Base-by-base conservation (phyloP, 2,888 invertebrate species). In the Oxycera nigricornis region DNA sequence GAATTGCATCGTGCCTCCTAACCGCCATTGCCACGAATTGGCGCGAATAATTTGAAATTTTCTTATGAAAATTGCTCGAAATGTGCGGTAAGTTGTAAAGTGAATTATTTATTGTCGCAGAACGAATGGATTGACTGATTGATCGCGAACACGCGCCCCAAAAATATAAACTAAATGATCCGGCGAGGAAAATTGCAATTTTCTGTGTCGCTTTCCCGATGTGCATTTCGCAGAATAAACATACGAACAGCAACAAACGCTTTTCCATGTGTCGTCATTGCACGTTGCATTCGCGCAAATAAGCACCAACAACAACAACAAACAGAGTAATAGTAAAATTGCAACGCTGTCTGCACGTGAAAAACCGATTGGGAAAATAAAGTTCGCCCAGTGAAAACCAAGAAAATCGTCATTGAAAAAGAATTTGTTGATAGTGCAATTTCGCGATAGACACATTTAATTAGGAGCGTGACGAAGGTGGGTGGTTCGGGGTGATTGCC, bases 1-100 rank as follows among this genome's bases (percentile, higher is more conserved):
- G 35, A 62, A 31, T 11, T 62, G 35, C 62, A 62, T 59, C 59
- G 14, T 22, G n/a, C n/a, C n/a, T n/a, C n/a, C n/a, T n/a, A 55
- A 55, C 55, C 22, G 55, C 35, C 35, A 35, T 35, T 35, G 11
- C 6, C 11, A 35, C 35, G 35, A 6, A 35, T 7, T 7, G 7
- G 35, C 35, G 35, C 35, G 35, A 35, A 35, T 35, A 35, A 35
- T 35, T 6, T 35, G 35, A 11, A n/a, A n/a, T n/a, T n/a, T n/a
- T n/a, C n/a, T n/a, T n/a, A n/a, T n/a, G n/a, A n/a, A n/a, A n/a
- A n/a, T n/a, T n/a, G n/a, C n/a, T n/a, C n/a, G n/a, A n/a, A n/a
- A n/a, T n/a, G n/a, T n/a, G n/a, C n/a, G n/a, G n/a, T n/a, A n/a
- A n/a, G n/a, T n/a, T n/a, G n/a, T n/a, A n/a, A n/a, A n/a, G n/a